A percentile compares a stretch with the other conserved stretches of the same genome.
phyloP scores from a whole-genome alignment of 1,140 invertebrate genomes.

The Lethrus apterus region DNA sequence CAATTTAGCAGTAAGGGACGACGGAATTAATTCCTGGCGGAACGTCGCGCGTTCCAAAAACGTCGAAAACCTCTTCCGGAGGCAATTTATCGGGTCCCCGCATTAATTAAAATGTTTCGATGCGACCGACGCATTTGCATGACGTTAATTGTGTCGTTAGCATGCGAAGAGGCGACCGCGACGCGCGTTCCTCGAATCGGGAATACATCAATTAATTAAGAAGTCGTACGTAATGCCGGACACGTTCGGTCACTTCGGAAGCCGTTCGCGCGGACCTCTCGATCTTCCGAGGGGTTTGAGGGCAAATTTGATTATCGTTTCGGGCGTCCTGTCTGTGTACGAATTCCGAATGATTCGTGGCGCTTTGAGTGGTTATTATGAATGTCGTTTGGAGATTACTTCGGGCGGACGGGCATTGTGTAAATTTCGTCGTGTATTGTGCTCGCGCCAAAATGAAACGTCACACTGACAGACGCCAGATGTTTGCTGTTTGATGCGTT shows the following conservation, averaged over 20 bases:
- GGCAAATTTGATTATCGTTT: constrained; percentile 7
- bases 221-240: constrained; percentile 5
- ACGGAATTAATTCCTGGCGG: too few relatives aligned
- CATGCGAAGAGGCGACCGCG: not conserved
- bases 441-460: not conserved
- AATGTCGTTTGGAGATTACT: not conserved
- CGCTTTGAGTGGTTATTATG: not conserved
- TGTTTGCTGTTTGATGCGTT: not conserved
- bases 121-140: not conserved
- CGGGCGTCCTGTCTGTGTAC: not conserved
- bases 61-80: too few relatives aligned
- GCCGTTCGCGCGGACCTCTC: not conserved
- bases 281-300: constrained; percentile 1
- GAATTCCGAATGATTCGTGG: not conserved
- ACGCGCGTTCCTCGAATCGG: constrained; percentile 4
- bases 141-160: constrained; percentile 1
- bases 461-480: not conserved
- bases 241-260: constrained; percentile 6
- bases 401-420: not conserved
- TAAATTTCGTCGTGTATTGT: not conserved
- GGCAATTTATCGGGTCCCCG: too few relatives aligned
- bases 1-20: too few relatives aligned
- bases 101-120: too few relatives aligned
- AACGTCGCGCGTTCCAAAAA: too few relatives aligned
- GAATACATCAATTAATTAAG: constrained; percentile 10